Evolutionary conservation across 2,113 vertebrate species (phyloP).

Genomic region (Loxodonta africana): DNA sequence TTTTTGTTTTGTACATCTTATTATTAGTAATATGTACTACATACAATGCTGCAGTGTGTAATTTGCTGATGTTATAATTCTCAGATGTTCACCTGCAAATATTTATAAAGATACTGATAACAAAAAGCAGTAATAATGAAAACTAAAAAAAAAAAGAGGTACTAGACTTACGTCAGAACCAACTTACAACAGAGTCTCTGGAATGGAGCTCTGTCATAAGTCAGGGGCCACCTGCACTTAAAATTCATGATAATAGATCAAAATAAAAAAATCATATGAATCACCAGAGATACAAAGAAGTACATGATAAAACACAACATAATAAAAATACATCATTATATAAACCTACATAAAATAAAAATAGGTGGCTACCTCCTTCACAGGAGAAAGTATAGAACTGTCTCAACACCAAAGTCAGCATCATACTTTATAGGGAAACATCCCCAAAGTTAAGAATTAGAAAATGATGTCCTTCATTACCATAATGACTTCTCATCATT

Average conservation of each 20-base stretch:
- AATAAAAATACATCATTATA: not conserved
- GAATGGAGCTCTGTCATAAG: not conserved
- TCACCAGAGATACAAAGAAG: not conserved
- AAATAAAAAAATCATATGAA: not conserved
- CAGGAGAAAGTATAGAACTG: not conserved
- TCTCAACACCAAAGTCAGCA: not conserved
- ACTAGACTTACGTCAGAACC: not conserved
- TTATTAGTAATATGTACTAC: not conserved
- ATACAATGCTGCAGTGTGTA: not conserved
- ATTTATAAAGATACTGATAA: not conserved
- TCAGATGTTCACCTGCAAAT: not conserved
- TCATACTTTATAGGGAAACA: not conserved
- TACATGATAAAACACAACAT: not conserved
- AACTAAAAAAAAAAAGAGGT: not conserved
- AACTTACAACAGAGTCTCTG: too few species aligned
- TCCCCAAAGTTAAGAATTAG: not conserved
- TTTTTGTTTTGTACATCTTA: not conserved
- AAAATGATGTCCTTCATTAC: not conserved
- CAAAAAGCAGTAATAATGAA: not conserved
- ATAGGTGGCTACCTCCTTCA: not conserved
- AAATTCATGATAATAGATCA: conserved; percentile 21
- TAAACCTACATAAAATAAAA: conserved; percentile 38
- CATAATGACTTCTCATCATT: not conserved
- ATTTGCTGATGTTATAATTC: not conserved
- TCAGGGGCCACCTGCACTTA: not conserved